Base-by-base conservation (phyloP, 2,888 invertebrate genomes). In the Acanthacorydalis orientalis region DNA sequence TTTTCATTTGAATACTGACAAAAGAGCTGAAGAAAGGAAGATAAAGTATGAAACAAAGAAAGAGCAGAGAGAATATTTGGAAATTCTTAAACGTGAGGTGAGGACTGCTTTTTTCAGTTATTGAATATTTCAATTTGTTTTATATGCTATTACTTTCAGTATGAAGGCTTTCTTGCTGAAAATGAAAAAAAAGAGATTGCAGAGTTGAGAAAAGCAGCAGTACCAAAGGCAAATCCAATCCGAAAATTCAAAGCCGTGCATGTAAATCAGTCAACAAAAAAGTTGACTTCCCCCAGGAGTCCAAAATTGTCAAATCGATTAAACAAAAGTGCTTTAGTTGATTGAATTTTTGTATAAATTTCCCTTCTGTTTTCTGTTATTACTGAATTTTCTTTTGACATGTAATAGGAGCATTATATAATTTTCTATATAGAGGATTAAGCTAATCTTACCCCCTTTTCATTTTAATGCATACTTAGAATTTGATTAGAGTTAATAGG, bases 191-290 rank as follows among this genome's bases (percentile, higher is more conserved):
- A 64, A 53, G 70, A 72, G 49, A 64, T 68, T 32, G 64, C 67
- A 1, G 64, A 67, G 50, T 47, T 78, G n/a, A 68, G 80, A 34
- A 70, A 74, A 43, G 69, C 72, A 55, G 58, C 73, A 11, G 74
- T 78, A 42, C 69, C 74, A 51, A 78, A 77, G 60, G 77, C 82
- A 0, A 73, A 74, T 53, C 80, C 82, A 1, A 69, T 77, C 44
- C 73, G 74, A 12, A 62, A 62, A 9, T 67, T 65, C 49, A 68
- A 69, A 50, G 68, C 70, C 10, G 61, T 77, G 53, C 56, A 69
- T 16, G 67, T 76, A 11, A 64, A 70, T 46, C 74, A 70, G 47
- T 73, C 76, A 2, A 56, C 55, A 0, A 68, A 66, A 41, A 69
- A 70, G 6, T 56, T 81, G 1, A 84, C 83, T 1, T 66, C 70